A percentile compares a stretch with the other conserved stretches of the same genome.
Evolutionary conservation across 2,113 vertebrate genomes (phyloP).

Genomic region (Zootoca vivipara): DNA sequence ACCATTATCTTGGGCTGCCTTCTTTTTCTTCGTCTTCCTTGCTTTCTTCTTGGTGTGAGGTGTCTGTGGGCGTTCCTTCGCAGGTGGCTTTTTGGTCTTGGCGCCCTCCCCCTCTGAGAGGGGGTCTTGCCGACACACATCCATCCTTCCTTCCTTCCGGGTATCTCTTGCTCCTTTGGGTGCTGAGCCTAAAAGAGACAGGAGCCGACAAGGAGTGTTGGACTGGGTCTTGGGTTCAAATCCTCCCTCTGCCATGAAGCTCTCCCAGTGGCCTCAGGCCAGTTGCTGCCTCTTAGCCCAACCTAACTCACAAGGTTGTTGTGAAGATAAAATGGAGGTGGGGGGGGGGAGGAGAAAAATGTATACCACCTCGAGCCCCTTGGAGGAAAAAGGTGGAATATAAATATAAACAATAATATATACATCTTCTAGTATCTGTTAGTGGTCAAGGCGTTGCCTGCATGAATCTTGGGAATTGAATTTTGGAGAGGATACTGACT

Average conservation of each 20-base stretch:
- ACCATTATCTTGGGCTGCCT: background rate
- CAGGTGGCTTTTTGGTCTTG: background rate
- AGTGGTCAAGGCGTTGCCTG: background rate
- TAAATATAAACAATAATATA: too few species aligned
- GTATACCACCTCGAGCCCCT: too few species aligned
- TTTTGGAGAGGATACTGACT: background rate
- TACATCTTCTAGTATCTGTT: background rate
- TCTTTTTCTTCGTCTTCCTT: constrained; percentile 13
- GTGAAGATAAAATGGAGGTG: too few species aligned
- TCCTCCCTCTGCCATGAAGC: background rate
- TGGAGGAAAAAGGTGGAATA: too few species aligned
- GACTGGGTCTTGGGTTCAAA: background rate
- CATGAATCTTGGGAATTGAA: background rate
- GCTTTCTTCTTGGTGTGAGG: background rate
- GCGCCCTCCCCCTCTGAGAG: background rate
- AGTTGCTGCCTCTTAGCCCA: background rate
- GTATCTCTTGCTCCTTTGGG: background rate
- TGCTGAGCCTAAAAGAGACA: background rate
- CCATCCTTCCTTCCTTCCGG: background rate
- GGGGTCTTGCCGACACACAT: background rate
- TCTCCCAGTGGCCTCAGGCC: background rate
- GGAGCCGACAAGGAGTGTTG: too few species aligned
- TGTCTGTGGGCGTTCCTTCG: background rate
- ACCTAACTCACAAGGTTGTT: background rate
- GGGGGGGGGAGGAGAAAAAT: too few species aligned